Percentiles rank a stretch among this genome's conserved stretches.
Evolutionary conservation across 2,113 vertebrate genomes (phyloP).

Genomic region (Trochalopteron elliotii): DNA sequence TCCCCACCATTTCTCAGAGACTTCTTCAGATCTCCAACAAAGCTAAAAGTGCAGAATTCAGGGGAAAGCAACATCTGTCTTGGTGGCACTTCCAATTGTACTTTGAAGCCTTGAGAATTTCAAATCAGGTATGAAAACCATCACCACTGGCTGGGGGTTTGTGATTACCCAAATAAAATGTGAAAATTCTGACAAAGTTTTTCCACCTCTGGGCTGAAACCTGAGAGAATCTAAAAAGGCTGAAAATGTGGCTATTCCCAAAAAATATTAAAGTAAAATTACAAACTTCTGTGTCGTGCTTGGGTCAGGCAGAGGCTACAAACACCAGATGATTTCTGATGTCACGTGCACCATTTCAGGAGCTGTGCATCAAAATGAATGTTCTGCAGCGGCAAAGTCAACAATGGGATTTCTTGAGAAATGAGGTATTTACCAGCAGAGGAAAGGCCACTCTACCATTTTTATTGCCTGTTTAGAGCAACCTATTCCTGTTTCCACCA

Average conservation of each 20-base stretch:
- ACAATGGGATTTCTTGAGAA: not conserved
- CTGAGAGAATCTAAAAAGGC: not conserved
- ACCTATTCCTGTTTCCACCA: not conserved
- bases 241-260: not conserved
- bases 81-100: not conserved
- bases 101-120: not conserved
- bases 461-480: conserved; percentile 16
- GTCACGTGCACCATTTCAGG: fast-evolving
- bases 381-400: not conserved
- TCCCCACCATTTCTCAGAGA: not conserved
- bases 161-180: not conserved
- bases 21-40: not conserved
- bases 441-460: not conserved
- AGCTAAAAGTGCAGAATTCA: not conserved
- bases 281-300: not conserved
- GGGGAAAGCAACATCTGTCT: not conserved
- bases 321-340: not conserved
- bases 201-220: not conserved
- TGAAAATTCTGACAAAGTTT: not conserved
- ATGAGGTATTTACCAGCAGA: conserved; percentile 24
- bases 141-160: not conserved
- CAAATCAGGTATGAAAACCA: not conserved
- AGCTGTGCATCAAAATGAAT: not conserved
- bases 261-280: not conserved
- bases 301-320: not conserved